Evolutionary conservation across 2,113 vertebrate species (phyloP).

Genomic region (Pipra filicauda): DNA sequence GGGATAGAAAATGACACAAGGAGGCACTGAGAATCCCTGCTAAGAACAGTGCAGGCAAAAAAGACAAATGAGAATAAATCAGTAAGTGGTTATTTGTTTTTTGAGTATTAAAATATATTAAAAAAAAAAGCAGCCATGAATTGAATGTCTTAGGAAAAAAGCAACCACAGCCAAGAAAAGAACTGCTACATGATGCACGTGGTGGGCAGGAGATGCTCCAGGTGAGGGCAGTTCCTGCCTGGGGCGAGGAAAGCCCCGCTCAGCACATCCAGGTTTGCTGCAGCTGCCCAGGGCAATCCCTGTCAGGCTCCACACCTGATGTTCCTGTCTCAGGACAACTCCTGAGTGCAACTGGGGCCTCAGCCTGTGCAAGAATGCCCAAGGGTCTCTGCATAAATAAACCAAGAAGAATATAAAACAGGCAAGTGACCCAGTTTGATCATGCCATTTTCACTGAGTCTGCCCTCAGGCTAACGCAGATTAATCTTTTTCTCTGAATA

Average conservation of each 20-base stretch:
- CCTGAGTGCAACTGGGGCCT: not conserved
- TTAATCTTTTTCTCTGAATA: not conserved
- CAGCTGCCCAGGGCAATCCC: not conserved
- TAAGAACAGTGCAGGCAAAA: not conserved
- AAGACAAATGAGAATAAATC: not conserved
- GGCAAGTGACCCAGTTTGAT: not conserved
- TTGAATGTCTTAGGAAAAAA: fast-evolving
- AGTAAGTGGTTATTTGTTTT: not conserved
- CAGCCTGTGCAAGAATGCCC: not conserved
- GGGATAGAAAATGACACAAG: not conserved
- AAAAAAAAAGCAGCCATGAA: not conserved
- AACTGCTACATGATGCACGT: not conserved
- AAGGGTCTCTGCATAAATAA: not conserved
- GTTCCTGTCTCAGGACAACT: not conserved
- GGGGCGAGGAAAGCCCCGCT: not conserved
- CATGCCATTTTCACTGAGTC: not conserved
- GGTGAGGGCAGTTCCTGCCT: not conserved
- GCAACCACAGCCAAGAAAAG: not conserved
- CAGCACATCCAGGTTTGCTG: not conserved
- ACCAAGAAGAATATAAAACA: not conserved
- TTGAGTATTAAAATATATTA: not conserved
- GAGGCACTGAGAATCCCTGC: not conserved
- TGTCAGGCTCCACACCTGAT: not conserved
- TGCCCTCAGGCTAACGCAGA: not conserved
- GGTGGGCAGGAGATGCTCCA: not conserved